These are phyloP conservation scores for Heliconius aoede DNA, from an alignment of 2,888 invertebrate species.

Conservation along the genomic window DNA sequence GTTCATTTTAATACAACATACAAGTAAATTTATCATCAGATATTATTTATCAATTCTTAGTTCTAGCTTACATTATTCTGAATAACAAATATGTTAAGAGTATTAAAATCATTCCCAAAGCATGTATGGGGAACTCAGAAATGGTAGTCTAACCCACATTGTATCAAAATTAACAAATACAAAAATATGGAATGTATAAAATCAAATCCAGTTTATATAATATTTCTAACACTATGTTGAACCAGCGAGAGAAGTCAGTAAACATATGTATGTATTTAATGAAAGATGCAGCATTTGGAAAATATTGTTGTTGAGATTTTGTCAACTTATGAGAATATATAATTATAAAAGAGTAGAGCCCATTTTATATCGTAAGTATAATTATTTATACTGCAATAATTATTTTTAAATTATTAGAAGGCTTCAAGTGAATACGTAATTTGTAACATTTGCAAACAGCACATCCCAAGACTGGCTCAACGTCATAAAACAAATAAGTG, in stretches of 20 bases:
- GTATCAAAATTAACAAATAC: conserved; percentile 55
- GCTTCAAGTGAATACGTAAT: neutral
- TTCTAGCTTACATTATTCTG: conserved; percentile 79
- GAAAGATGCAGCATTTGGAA: neutral
- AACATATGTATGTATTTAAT: neutral
- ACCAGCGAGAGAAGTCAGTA: conserved; percentile 5
- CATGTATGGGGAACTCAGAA: conserved; percentile 52
- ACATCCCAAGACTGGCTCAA: conserved; percentile 17
- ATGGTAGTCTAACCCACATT: conserved; percentile 60
- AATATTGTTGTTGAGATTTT: neutral
- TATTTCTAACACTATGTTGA: conserved; percentile 34
- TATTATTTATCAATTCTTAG: conserved; percentile 83
- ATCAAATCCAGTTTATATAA: conserved; percentile 39
- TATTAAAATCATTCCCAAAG: conserved; percentile 52
- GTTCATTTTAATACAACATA: conserved; percentile 85
- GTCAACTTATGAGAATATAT: neutral
- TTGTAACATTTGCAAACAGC: neutral
- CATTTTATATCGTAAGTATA: neutral
- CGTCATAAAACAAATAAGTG: conserved; percentile 35
- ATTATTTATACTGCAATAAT: neutral
- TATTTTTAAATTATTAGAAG: neutral
- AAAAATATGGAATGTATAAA: conserved; percentile 64
- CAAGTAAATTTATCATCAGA: conserved; percentile 84
- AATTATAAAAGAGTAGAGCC: neutral
- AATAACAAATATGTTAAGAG: conserved; percentile 76